phyloP scores from a whole-genome alignment of 2,797 vertebrate species.

The Podarcis siculus region DNA sequence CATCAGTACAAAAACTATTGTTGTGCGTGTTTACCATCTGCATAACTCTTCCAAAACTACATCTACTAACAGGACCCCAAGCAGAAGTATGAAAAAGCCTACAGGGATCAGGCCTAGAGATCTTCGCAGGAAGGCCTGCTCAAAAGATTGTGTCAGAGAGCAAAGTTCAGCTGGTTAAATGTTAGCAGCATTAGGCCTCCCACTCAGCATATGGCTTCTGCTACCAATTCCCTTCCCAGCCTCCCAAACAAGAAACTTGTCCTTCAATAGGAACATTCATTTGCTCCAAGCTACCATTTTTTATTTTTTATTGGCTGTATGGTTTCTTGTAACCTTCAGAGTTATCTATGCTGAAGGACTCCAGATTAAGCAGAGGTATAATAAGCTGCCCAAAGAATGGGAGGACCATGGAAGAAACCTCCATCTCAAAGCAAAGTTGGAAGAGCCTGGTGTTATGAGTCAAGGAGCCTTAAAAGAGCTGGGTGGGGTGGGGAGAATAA shows the following conservation, averaged over 20 bases:
- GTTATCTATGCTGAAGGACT: background rate
- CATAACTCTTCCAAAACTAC: background rate
- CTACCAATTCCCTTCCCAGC: background rate
- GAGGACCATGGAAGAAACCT: background rate
- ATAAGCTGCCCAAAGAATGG: background rate
- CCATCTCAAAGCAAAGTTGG: background rate
- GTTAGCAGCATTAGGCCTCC: background rate
- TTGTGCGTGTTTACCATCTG: background rate
- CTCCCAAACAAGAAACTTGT: background rate
- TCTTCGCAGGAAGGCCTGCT: background rate
- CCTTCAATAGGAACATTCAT: background rate
- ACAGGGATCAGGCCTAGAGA: background rate
- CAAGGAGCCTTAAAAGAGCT: background rate
- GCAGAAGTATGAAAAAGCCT: background rate
- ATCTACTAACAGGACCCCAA: background rate
- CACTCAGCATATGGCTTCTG: background rate
- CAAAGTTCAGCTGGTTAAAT: too few relatives aligned
- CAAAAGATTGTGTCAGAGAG: background rate
- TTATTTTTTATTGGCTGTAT: too few relatives aligned
- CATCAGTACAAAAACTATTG: background rate
- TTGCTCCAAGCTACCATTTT: background rate
- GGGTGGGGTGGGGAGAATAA: background rate
- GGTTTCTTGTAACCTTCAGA: background rate
- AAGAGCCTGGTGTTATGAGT: too few relatives aligned
- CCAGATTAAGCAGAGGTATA: background rate